phyloP scores from a whole-genome alignment of 2,113 vertebrate species.

The Microcebus lehilahytsara region DNA sequence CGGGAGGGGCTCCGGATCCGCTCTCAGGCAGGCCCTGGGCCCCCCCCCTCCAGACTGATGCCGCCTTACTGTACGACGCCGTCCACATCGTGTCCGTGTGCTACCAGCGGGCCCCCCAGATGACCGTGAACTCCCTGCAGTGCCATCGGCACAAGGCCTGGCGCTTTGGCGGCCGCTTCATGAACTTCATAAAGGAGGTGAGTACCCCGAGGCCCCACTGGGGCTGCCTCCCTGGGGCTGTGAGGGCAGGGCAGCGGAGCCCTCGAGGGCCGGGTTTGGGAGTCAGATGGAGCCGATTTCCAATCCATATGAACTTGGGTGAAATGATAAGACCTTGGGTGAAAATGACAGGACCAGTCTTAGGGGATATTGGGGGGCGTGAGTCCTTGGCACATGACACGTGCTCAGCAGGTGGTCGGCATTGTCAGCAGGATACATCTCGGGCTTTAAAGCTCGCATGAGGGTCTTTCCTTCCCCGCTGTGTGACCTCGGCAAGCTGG shows the following conservation, averaged over 20 bases:
- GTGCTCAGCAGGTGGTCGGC: too few species aligned
- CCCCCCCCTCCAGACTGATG: slow-evolving; percentile 96
- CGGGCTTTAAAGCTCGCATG: not conserved
- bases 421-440: not conserved
- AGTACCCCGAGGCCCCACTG: not conserved
- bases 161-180: slow-evolving; percentile 97
- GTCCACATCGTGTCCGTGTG: slow-evolving; percentile 99
- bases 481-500: not conserved
- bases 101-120: slow-evolving; percentile 97
- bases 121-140: slow-evolving; percentile 99
- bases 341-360: not conserved
- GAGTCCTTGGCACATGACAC: not conserved
- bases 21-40: slow-evolving; percentile 28
- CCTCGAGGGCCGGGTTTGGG: not conserved
- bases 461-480: not conserved
- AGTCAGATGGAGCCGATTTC: not conserved
- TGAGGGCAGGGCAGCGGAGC: not conserved
- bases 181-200: slow-evolving; percentile 99
- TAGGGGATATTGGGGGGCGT: not conserved
- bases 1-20: not conserved
- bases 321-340: too few species aligned
- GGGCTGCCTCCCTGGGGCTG: accelerated
- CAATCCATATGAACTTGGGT: not conserved
- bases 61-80: slow-evolving; percentile 97
- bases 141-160: slow-evolving; percentile 99